Base-by-base conservation (phyloP, 2,888 invertebrate genomes). In the Ferrisia virgata region DNA sequence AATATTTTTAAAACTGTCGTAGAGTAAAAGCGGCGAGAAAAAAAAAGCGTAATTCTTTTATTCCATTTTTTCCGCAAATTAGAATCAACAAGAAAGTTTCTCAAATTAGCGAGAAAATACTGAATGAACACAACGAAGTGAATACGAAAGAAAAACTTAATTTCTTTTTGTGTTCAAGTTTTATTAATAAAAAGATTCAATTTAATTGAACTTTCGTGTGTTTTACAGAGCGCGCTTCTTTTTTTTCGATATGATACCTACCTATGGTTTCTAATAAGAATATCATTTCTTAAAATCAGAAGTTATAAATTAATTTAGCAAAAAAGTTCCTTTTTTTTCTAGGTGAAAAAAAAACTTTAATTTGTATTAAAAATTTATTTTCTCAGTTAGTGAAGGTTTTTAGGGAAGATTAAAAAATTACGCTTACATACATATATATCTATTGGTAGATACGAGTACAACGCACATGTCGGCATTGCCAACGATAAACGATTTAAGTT, bases 21-120 rank as follows among this genome's bases (percentile, higher is more conserved):
- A 76, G 28, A 33, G n/a, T 18, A 11, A 76, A 18, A 76, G 72
- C 72, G 72, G 72, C 8, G 13, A n/a, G 72, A 18, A 18, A 36
- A 76, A 33, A 36, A 18, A 18, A 76, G 72, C 72, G 36, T 76
- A 76, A 76, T 76, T 76, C 72, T 76, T 31, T 76, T 76, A 76
- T 36, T 76, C 36, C n/a, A 33, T 76, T 76, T 76, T 76, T 76
- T 76, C 36, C 72, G 18, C 72, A 76, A 76, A 76, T 76, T 76
- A 76, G 72, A 33, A 76, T 76, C 72, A 76, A 76, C 72, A 76
- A 76, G 72, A 76, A 76, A 76, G 72, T 76, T 76, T 76, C 36
- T 76, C 72, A 76, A 76, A 76, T 76, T 76, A 76, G 72, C 72
- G 72, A 13, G 72, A 76, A 76, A 76, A 76, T 76, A 76, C n/a